Conservation (phyloP, 2,888 invertebrate species). For the Caenorhabditis sp. region DNA sequence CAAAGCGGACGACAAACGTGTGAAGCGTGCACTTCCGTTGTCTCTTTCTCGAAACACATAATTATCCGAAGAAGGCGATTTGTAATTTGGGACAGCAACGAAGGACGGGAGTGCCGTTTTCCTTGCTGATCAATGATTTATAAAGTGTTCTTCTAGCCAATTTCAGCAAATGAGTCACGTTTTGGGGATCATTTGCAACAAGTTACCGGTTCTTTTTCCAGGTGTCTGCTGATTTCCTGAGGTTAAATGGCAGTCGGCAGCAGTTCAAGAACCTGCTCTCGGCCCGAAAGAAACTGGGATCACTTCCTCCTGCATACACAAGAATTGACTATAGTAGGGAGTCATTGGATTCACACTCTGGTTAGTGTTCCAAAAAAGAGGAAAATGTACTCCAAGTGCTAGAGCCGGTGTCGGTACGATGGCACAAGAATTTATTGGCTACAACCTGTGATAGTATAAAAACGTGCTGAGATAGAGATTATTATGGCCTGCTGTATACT, state of each 20-base stretch:
- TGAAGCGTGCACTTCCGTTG: slow-evolving; percentile 9
- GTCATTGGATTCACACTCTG: slow-evolving; percentile 76
- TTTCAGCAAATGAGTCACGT: background rate
- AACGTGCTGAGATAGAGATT: background rate
- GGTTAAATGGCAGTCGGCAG: slow-evolving; percentile 81
- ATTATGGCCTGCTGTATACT: background rate
- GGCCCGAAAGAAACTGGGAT: slow-evolving; percentile 80
- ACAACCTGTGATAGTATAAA: slow-evolving; percentile 33
- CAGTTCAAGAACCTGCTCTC: slow-evolving; percentile 81
- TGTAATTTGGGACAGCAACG: background rate
- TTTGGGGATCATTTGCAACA: background rate
- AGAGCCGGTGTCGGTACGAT: slow-evolving; percentile 13
- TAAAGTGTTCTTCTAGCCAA: background rate
- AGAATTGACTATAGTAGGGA: slow-evolving; percentile 81
- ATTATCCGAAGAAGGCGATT: background rate
- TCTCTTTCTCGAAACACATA: background rate
- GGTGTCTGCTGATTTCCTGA: slow-evolving; percentile 82
- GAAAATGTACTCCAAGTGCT: slow-evolving; percentile 3
- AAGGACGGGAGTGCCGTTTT: background rate
- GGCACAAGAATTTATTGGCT: background rate
- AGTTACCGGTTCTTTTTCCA: slow-evolving; percentile 61
- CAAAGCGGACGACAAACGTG: background rate
- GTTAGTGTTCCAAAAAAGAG: slow-evolving; percentile 57
- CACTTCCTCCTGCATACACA: slow-evolving; percentile 82
- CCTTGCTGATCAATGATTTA: background rate